Conservation (phyloP, 2,113 vertebrate species). For the Lasiurus borealis region DNA sequence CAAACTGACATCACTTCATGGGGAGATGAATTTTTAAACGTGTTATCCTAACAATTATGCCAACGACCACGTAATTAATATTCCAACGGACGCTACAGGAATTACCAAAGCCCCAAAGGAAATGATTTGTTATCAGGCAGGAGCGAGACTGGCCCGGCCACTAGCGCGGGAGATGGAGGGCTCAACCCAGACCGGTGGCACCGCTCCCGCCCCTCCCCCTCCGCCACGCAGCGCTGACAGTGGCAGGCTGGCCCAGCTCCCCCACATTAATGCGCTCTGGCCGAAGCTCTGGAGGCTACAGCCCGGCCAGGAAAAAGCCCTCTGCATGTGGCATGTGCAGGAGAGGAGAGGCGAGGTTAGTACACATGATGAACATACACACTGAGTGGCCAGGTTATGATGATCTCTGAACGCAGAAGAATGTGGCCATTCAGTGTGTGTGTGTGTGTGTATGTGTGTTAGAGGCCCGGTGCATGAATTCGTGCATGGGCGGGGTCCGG, state of each 20-base stretch:
- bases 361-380: too few species aligned
- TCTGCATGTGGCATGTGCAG: slow-evolving; percentile 62
- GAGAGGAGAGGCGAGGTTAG: background rate
- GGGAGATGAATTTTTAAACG: slow-evolving; percentile 70
- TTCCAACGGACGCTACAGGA: slow-evolving; percentile 74
- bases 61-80: slow-evolving; percentile 78
- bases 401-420: too few species aligned
- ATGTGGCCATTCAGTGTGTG: too few species aligned
- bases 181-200: background rate
- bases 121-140: slow-evolving; percentile 59
- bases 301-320: slow-evolving; percentile 56
- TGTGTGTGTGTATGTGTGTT: too few species aligned
- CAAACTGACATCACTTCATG: slow-evolving; percentile 59
- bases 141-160: slow-evolving; percentile 22
- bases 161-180: background rate
- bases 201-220: background rate
- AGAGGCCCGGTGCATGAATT: too few species aligned
- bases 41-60: slow-evolving; percentile 72
- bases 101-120: slow-evolving; percentile 59
- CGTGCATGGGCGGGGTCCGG: too few species aligned
- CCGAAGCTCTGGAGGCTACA: slow-evolving; percentile 51
- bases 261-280: background rate
- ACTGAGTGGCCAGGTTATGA: too few species aligned
- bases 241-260: slow-evolving; percentile 41
- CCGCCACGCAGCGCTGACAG: slow-evolving; percentile 29